These are phyloP conservation scores for Pseudoatta argentina DNA, from an alignment of 1,140 invertebrate genomes.

Conservation along the genomic window DNA sequence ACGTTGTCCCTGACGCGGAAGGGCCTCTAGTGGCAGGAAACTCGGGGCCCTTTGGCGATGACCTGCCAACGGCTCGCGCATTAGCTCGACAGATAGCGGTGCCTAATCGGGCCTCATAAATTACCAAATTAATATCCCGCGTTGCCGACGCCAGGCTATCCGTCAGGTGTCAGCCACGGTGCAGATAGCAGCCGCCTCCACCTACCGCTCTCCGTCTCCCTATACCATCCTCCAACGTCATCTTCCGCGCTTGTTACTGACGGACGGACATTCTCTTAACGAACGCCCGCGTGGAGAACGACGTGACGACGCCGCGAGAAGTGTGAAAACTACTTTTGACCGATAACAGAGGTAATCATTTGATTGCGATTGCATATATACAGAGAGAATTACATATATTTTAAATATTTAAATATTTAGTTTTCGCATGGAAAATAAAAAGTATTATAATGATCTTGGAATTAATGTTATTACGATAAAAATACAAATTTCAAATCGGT, in stretches of 20 bases:
- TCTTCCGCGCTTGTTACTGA: conserved; percentile 53
- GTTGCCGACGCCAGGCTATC: conserved; percentile 82
- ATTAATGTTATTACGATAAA: not conserved
- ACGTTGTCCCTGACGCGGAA: conserved; percentile 64
- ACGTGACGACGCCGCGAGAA: conserved; percentile 24
- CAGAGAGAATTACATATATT: not conserved
- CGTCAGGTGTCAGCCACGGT: conserved; percentile 84
- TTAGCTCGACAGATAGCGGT: conserved; percentile 84
- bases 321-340: conserved; percentile 11
- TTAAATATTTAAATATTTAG: not conserved
- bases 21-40: conserved; percentile 73
- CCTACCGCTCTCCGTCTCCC: conserved; percentile 68
- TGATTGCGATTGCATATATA: not conserved
- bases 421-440: not conserved
- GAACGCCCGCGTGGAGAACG: conserved; percentile 42
- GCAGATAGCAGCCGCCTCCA: conserved; percentile 81
- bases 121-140: conserved; percentile 86
- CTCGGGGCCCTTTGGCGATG: conserved; percentile 78
- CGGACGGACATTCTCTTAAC: conserved; percentile 58
- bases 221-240: conserved; percentile 55
- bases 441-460: not conserved
- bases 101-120: conserved; percentile 86
- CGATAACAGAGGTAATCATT: not conserved
- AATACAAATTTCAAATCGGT: not conserved
- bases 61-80: conserved; percentile 84